Evolutionary conservation across 2,113 vertebrate species (phyloP), one percentile per base, ranked within the genome.

Genomic region (Neolamprologus ventralis): DNA sequence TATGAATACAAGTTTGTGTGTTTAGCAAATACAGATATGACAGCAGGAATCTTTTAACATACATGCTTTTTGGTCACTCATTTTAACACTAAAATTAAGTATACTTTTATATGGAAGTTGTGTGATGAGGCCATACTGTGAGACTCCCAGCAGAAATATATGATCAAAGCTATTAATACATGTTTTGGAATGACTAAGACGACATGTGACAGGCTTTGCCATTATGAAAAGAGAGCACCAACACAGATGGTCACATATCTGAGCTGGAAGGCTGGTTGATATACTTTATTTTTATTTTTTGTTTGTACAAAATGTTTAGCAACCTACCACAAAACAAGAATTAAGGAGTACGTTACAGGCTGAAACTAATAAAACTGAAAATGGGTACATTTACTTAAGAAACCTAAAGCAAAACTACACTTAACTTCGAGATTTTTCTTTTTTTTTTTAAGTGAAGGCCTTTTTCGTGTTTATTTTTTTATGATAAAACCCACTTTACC

Each of bases 231-330:
- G 33, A 85, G 33, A 54, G 71, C 73, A 14, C 23, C 49, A 57
- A 23, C 71, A 85, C 84, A 90, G 82, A 89, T 68, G 88, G 90
- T 35, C 90, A 82, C 26, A 33, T 14, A 71, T 81, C 65, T 8
- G 17, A 58, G 26, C 33, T 89, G 80, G 16, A 53, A 75, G 23
- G 81, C 42, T 55, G 42, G 14, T 51, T 33, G 7, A 19, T 53
- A 31, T 58, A 13, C 71, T 75, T 42, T 65, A 28, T 45, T 57
- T 5, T n/a, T 28, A 68, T 26, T 60, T 85, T 33, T 71, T 85
- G 13, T 58, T 13, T 81, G 68, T 7, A 23, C 21, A 49, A 65
- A 82, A 33, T 80, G 33, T 83, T 85, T 23, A 16, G 28, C 21
- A 55, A 53, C 51, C 53, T 45, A 51, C 17, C 45, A 53, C 75